Conservation (phyloP, 2,113 vertebrate species). For the Nematolebias whitei region DNA sequence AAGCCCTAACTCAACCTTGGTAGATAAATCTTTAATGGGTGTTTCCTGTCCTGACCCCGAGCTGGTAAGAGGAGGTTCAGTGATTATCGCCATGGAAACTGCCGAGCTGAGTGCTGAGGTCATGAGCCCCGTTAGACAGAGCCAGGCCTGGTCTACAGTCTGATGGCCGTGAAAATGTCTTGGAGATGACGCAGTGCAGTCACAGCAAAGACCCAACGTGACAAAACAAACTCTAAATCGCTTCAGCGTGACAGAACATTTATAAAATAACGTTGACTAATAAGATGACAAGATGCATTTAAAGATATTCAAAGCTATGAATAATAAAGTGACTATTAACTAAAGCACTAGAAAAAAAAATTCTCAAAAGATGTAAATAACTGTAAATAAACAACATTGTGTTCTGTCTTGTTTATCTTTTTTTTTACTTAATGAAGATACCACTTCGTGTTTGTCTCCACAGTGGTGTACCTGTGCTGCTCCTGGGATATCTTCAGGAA, state of each 20-base stretch:
- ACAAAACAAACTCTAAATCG: neutral
- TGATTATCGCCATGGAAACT: conserved; percentile 24
- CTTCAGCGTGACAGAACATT: neutral
- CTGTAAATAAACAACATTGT: no score
- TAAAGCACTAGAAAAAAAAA: no score
- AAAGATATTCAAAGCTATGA: no score
- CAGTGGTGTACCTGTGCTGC: conserved; percentile 91
- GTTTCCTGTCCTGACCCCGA: conserved; percentile 15
- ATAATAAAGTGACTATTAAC: neutral
- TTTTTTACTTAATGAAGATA: no score
- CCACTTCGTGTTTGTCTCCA: neutral
- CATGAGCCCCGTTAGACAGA: neutral
- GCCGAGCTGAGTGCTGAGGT: conserved; percentile 11
- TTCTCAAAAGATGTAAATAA: no score
- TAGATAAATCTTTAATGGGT: no score
- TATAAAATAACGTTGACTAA: neutral
- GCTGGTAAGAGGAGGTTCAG: conserved; percentile 11
- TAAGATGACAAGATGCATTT: neutral
- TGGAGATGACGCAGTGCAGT: no score
- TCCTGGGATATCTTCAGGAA: conserved; percentile 81
- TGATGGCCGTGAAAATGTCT: neutral
- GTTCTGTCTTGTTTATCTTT: no score
- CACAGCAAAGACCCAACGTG: no score
- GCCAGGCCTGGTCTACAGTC: neutral
- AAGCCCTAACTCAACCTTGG: no score